Evolutionary conservation across 1,140 invertebrate genomes (phyloP).

Genomic region (Antheraea mylitta): DNA sequence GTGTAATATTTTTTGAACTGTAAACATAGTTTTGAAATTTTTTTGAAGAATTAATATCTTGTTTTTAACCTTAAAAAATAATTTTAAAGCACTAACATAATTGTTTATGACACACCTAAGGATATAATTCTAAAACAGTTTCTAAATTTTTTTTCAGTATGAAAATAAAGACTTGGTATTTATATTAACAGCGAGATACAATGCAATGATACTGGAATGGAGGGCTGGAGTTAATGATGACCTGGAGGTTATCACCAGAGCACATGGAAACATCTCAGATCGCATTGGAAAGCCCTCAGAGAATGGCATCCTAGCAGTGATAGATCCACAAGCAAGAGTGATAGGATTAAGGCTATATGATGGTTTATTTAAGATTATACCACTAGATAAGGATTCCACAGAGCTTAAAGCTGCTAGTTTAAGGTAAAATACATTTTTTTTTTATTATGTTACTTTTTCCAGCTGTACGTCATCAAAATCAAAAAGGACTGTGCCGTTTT

Average conservation of each 20-base stretch:
- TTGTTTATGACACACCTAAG: too few relatives aligned
- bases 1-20: too few relatives aligned
- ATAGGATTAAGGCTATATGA: constrained; percentile 98
- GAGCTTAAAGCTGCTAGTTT: constrained; percentile 97
- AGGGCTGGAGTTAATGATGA: constrained; percentile 82
- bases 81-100: too few relatives aligned
- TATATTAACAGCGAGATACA: constrained; percentile 94
- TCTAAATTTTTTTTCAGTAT: constrained; percentile 81
- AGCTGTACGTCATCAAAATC: too few relatives aligned
- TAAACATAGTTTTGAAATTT: too few relatives aligned
- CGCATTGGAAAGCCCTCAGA: constrained; percentile 93
- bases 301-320: constrained; percentile 96
- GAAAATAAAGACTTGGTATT: constrained; percentile 97
- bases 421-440: constrained; percentile 71
- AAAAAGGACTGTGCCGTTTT: too few relatives aligned
- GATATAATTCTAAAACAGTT: not conserved
- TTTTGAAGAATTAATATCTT: too few relatives aligned
- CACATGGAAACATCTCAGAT: constrained; percentile 97
- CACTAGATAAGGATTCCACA: constrained; percentile 94
- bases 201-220: constrained; percentile 98
- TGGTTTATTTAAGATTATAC: constrained; percentile 98
- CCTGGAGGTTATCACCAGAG: constrained; percentile 96
- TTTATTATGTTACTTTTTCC: too few relatives aligned
- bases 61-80: too few relatives aligned
- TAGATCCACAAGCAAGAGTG: constrained; percentile 96